Percentiles rank a stretch among this genome's conserved stretches.
Evolutionary conservation across 2,797 vertebrate species (phyloP).

Genomic region (Calcarius lapponicus): DNA sequence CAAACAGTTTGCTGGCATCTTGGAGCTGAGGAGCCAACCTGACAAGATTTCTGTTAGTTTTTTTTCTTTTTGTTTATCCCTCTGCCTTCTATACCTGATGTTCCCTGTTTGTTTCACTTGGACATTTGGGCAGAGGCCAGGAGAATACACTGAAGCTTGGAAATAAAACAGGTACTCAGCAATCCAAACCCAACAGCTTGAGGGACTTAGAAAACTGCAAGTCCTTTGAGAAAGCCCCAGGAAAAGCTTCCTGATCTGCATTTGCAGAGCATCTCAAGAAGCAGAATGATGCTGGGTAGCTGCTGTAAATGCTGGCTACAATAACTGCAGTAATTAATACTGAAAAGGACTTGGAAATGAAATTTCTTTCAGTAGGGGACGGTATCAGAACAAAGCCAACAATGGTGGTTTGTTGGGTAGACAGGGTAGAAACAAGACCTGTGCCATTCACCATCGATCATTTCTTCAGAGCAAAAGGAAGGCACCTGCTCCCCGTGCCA

Average conservation of each 20-base stretch:
- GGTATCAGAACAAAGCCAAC: neutral
- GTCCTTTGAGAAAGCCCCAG: neutral
- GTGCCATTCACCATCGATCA: neutral
- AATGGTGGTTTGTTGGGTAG: rapidly evolving
- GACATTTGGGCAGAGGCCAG: neutral
- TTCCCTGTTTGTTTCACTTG: neutral
- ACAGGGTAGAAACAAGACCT: neutral
- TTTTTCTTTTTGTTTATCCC: neutral
- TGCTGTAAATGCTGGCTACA: neutral
- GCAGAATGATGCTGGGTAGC: neutral
- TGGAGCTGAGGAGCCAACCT: neutral
- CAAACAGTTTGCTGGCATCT: neutral
- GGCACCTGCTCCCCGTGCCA: neutral
- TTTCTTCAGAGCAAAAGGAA: neutral
- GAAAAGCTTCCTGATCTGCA: neutral
- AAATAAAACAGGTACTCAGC: neutral
- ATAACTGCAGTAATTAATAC: neutral
- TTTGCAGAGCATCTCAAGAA: neutral
- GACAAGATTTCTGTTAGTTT: neutral
- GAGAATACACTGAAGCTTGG: neutral
- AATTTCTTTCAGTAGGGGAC: neutral
- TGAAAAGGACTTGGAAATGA: neutral
- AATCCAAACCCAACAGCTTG: neutral
- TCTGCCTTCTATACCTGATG: neutral
- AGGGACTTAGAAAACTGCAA: neutral